These are phyloP conservation scores for Planococcus citri DNA, from an alignment of 1,140 invertebrate genomes.

Conservation along the genomic window DNA sequence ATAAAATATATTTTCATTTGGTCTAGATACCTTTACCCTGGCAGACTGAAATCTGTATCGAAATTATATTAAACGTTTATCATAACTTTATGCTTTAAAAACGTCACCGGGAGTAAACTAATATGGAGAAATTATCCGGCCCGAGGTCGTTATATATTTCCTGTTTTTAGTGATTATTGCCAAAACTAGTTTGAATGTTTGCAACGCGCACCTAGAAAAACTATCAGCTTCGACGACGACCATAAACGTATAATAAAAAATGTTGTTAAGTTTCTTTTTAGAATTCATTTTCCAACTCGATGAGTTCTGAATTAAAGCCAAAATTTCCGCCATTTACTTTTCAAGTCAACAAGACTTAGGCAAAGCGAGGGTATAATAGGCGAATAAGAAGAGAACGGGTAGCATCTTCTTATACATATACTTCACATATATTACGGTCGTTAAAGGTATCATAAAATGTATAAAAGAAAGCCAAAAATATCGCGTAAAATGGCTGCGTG, in stretches of 20 bases:
- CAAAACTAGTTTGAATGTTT: neutral
- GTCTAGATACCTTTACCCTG: too few species aligned
- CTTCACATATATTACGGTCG: neutral
- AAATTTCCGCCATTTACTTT: constrained; percentile 7
- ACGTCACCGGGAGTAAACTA: neutral
- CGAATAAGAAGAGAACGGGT: neutral
- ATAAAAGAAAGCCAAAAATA: constrained; percentile 6
- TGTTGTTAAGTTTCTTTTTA: neutral
- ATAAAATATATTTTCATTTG: too few species aligned
- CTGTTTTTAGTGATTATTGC: neutral
- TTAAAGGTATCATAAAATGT: constrained; percentile 6
- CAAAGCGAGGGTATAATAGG: neutral
- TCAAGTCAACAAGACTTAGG: too few species aligned
- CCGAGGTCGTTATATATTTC: neutral
- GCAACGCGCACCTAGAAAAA: neutral
- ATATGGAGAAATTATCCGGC: neutral
- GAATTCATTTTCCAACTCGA: constrained; percentile 6
- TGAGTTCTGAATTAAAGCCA: constrained; percentile 2
- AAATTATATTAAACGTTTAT: too few species aligned
- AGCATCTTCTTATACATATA: constrained; percentile 6
- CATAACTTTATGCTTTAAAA: too few species aligned
- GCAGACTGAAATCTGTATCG: too few species aligned
- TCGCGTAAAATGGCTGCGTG: neutral
- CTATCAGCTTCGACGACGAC: neutral
- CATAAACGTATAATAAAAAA: constrained; percentile 6